phyloP scores from a whole-genome alignment of 2,888 invertebrate species.

The Oscheius sp. region DNA sequence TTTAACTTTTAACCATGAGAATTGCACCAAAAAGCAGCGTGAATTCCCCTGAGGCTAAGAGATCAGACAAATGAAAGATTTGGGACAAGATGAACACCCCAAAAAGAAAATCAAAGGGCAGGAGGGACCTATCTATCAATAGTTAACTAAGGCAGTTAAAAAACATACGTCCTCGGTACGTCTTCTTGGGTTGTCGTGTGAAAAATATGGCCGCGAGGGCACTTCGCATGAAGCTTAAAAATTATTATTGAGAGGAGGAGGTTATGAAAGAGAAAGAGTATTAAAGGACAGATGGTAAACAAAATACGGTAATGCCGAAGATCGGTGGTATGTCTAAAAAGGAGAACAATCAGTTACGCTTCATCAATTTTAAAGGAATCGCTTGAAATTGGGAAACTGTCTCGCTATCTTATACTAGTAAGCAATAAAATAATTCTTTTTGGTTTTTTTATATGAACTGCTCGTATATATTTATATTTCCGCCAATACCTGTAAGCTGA shows the following conservation, averaged over 20 bases:
- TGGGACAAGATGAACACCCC: conserved; percentile 19
- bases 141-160: not conserved
- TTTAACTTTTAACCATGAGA: not conserved
- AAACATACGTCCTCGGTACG: conserved; percentile 23
- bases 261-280: not conserved
- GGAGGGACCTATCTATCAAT: not conserved
- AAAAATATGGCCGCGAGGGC: conserved; percentile 31
- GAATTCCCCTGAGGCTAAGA: not conserved
- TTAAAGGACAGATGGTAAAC: not conserved
- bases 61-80: conserved; percentile 26
- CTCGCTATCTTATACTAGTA: too few species aligned
- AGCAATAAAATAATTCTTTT: too few species aligned
- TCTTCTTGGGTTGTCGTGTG: conserved; percentile 26
- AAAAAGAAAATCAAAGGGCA: conserved; percentile 4
- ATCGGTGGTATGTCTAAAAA: too few species aligned
- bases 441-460: too few species aligned
- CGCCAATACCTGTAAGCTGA: too few species aligned
- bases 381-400: too few species aligned
- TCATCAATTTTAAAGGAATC: too few species aligned
- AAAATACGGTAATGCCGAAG: too few species aligned
- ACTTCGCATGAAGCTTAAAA: conserved; percentile 29
- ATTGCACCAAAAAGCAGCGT: conserved; percentile 8
- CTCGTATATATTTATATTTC: too few species aligned
- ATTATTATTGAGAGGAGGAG: conserved; percentile 11
- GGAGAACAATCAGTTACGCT: too few species aligned